Evolutionary conservation across 1,140 invertebrate genomes (phyloP), one percentile per base, ranked within the genome.

Genomic region (Heliconius hermathena): DNA sequence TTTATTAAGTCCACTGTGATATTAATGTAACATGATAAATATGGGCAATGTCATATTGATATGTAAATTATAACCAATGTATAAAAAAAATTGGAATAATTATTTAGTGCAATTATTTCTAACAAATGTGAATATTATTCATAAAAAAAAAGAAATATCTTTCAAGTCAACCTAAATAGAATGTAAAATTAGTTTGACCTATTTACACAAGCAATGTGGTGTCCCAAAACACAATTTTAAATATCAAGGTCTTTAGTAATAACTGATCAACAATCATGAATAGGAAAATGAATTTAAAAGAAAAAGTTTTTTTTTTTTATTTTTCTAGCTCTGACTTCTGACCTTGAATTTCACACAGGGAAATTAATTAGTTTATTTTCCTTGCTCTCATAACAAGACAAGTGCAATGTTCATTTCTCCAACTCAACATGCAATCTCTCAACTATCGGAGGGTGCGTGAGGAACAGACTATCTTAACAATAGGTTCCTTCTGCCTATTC

Each of bases 141-240:
- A 33, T 2, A 4, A 33, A 66, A 1, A n/a, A 66, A 66, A 66
- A 66, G 13, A 29, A 29, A 16, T 29, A 29, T 26, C 26, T 57
- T 22, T 2, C 3, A 22, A 57, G 60, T 29, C 22, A 66, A 66
- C 60, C 11, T 20, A 79, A 73, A 74, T 79, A 74, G 60, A 71
- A 33, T 72, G 29, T 77, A 77, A 54, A 77, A 52, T 71, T 77
- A 77, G 46, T 71, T 60, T 79, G 78, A 79, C 78, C 78, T 46
- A 79, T 74, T 74, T 79, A 18, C 22, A 54, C 33, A 75, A 54
- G 78, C 60, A 52, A 60, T 74, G 20, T 71, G 71, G 20, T 26
- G 60, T 66, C n/a, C 54, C 1, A 29, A 66, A 11, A 29, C 60
- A 66, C 4, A 26, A 22, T 60, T 66, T 66, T 29, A 26, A 66